Evolutionary conservation across 1,140 invertebrate genomes (phyloP), one percentile per base, ranked within the genome.

Genomic region (Pseudomyrmex dendroicus): DNA sequence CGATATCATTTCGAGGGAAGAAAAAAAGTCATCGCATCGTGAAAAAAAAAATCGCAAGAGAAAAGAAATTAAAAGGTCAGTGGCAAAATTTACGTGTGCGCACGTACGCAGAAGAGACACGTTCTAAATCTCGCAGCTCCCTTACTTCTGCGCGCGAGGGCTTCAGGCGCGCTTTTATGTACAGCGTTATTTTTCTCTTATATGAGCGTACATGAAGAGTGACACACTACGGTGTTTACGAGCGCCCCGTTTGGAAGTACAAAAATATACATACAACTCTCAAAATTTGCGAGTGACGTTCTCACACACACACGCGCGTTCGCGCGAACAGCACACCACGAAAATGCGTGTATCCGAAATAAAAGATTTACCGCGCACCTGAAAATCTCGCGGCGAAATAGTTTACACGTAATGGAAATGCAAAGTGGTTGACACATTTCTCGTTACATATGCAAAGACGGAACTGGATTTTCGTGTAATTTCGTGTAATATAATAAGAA

Each of bases 131-230:
- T 17, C 25, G 15, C 13, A 50, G 15, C 12, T 50, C 59, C 5
- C 5, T 74, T 63, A 25, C 13, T 46, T 73, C 13, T 22, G 48
- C 68, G 73, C 22, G 15, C 54, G 57, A 87, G 59, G 48, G 50
- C 80, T 68, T 62, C 22, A 63, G 35, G 35, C 35, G 35, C 35
- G 54, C 44, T 82, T 87, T 84, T 86, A 84, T 78, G 73, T 54
- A 52, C 50, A 56, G 59, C 72, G 80, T 84, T 87, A 86, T 86
- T 87, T 86, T 87, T 87, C 85, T 86, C 77, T 86, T 86, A 86
- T 86, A 66, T 57, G 78, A 83, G 73, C 64, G 67, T 73, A 62
- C 62, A 78, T 46, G 72, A 72, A n/a, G 73, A 86, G 70, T 86
- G 86, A 84, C 86, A 73, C 61, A 70, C 74, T 83, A 70, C 85